Evolutionary conservation across 2,797 vertebrate species (phyloP), one percentile per base, ranked within the genome.

Genomic region (Pagetopsis macropterus): DNA sequence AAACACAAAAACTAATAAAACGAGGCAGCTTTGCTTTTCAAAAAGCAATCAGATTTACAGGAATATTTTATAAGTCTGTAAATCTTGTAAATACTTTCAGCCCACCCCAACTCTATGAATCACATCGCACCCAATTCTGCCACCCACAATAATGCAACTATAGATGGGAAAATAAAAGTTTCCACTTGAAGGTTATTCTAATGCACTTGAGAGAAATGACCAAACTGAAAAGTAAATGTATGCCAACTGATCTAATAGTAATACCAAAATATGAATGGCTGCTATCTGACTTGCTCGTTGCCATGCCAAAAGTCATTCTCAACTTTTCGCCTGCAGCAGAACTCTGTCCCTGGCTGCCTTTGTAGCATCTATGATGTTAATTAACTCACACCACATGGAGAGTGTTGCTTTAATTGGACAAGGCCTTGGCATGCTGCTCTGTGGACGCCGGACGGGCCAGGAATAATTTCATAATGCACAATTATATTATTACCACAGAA

Each of bases 391-490:
- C 85, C 88, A 87, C 87, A 91, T 89, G 88, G 92, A 87, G 78
- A 74, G 82, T 64, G 78, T 75, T 78, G 70, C 82, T 81, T 83
- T 92, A 90, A 92, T 91, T 94, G 90, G 91, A 91, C 89, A 88
- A 83, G 86, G 85, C 81, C 88, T 84, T 89, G 90, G 87, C 87
- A 79, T 73, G 72, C 57, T 31, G 76, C 75, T 85, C 72, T 21
- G 71, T 57, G 76, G 82, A 87, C 86, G 2, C 23, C 23, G 82
- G 88, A 75, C 78, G 78, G 84, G 79, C 76, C 79, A 76, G 81
- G 79, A 82, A 85, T 89, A 68, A 85, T 89, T 85, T 87, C 63
- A 86, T 87, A 83, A 89, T 81, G 77, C 78, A 75, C 70, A 74
- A 78, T 78, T 84, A 79, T 81, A 85, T 88, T 89, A 83, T 88